Conservation (phyloP, 2,113 vertebrate species). For the Phaethornis superciliosus region DNA sequence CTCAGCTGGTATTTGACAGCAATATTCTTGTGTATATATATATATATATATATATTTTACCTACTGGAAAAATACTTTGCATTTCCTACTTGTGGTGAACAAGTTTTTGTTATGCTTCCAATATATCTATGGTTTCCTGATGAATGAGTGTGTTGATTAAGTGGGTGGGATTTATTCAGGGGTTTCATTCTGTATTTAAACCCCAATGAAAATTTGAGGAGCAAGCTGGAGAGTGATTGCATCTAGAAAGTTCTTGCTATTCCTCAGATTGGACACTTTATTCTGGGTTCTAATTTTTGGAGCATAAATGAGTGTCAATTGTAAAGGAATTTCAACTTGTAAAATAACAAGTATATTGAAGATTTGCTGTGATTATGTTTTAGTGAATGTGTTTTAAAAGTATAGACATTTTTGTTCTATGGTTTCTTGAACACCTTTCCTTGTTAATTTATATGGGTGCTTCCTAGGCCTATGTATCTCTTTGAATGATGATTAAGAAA, state of each 20-base stretch:
- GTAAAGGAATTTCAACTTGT: conserved; percentile 62
- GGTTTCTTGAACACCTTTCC: conserved; percentile 42
- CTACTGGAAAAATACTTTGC: conserved; percentile 37
- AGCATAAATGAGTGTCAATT: conserved; percentile 64
- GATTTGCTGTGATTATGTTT: conserved; percentile 51
- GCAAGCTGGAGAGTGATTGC: background rate
- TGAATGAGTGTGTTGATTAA: conserved; percentile 21
- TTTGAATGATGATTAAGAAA: conserved; percentile 67
- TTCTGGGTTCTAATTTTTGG: conserved; percentile 31
- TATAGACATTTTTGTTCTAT: background rate
- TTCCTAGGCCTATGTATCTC: conserved; percentile 61
- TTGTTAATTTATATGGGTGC: conserved; percentile 44
- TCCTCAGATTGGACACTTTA: background rate
- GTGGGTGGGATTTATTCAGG: background rate
- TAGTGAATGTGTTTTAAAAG: background rate
- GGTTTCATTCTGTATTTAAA: conserved; percentile 1
- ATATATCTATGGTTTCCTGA: background rate
- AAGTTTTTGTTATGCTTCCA: conserved; percentile 27
- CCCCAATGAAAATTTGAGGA: background rate
- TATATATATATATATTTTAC: conserved; percentile 43
- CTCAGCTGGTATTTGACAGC: conserved; percentile 58
- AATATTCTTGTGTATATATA: conserved; percentile 54
- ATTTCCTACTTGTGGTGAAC: conserved; percentile 36
- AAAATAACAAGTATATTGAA: conserved; percentile 54
- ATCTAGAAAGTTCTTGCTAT: conserved; percentile 22